A percentile compares a stretch with the other conserved stretches of the same genome.
phyloP scores from a whole-genome alignment of 2,797 vertebrate genomes.

The Tenualosa thibaudeaui region DNA sequence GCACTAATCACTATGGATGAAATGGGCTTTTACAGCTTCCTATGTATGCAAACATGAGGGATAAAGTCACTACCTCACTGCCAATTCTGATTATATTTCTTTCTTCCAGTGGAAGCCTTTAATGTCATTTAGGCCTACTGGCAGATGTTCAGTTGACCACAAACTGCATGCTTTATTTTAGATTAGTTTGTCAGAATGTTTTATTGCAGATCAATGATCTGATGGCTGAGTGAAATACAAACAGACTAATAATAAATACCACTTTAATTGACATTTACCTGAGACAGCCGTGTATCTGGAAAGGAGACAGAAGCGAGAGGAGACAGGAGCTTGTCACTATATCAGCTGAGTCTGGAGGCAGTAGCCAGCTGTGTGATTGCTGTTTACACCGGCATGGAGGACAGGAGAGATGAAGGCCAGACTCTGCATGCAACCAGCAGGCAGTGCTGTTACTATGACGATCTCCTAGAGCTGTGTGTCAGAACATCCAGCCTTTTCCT shows the following conservation, averaged over 20 bases:
- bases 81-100: neutral
- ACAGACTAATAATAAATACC: neutral
- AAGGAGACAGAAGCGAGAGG: neutral
- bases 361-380: neutral
- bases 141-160: neutral
- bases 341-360: neutral
- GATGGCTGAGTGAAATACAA: neutral
- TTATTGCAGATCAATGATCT: neutral
- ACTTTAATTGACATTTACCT: neutral
- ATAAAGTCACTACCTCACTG: neutral
- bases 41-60: neutral
- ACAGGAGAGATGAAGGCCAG: neutral
- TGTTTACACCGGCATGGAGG: neutral
- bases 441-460: constrained; percentile 46
- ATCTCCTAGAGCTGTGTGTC: constrained; percentile 5
- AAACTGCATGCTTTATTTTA: neutral
- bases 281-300: neutral
- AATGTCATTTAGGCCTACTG: neutral
- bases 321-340: neutral
- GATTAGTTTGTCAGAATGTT: neutral
- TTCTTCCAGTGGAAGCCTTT: neutral
- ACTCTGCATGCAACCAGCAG: constrained; percentile 27
- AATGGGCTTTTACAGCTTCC: neutral
- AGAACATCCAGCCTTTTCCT: constrained; percentile 33
- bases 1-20: no score